These are phyloP conservation scores for Alfaro cultratus DNA, from an alignment of 2,797 vertebrate species.

Conservation along the genomic window DNA sequence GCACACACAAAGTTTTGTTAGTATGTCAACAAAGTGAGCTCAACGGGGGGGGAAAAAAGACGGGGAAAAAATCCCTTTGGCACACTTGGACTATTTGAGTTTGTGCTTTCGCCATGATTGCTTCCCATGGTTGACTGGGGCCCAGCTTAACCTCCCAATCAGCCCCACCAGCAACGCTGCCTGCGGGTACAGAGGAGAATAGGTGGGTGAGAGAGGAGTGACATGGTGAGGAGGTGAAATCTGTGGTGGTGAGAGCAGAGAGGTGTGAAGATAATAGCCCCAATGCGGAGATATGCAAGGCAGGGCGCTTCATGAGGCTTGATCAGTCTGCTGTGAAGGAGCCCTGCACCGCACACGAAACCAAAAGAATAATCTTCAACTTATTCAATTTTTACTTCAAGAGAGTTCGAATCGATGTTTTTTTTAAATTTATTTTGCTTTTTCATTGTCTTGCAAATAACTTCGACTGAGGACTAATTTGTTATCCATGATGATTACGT, in stretches of 20 bases:
- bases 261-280: slow-evolving; percentile 82
- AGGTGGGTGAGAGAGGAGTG: slow-evolving; percentile 52
- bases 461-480: slow-evolving; percentile 4
- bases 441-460: slow-evolving; percentile 11
- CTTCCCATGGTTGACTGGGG: slow-evolving; percentile 67
- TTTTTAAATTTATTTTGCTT: neutral
- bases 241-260: slow-evolving; percentile 63
- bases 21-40: slow-evolving; percentile 50
- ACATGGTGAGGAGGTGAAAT: slow-evolving; percentile 48
- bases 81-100: slow-evolving; percentile 74
- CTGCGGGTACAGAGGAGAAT: slow-evolving; percentile 44
- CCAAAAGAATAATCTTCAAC: slow-evolving; percentile 55
- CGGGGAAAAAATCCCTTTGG: slow-evolving; percentile 61
- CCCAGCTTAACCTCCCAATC: slow-evolving; percentile 64
- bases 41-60: slow-evolving; percentile 39
- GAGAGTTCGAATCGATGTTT: slow-evolving; percentile 15
- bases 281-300: slow-evolving; percentile 75
- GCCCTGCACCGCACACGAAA: slow-evolving; percentile 61
- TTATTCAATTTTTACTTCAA: slow-evolving; percentile 46
- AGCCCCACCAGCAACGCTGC: slow-evolving; percentile 37
- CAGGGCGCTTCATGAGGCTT: slow-evolving; percentile 68
- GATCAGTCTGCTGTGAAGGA: slow-evolving; percentile 76
- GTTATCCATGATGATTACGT: neutral
- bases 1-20: slow-evolving; percentile 37
- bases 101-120: slow-evolving; percentile 69